A percentile compares a stretch with the other conserved stretches of the same genome.
These are phyloP conservation scores for Caenorhabditis sp. DNA, from an alignment of 2,888 invertebrate species.

Conservation along the genomic window DNA sequence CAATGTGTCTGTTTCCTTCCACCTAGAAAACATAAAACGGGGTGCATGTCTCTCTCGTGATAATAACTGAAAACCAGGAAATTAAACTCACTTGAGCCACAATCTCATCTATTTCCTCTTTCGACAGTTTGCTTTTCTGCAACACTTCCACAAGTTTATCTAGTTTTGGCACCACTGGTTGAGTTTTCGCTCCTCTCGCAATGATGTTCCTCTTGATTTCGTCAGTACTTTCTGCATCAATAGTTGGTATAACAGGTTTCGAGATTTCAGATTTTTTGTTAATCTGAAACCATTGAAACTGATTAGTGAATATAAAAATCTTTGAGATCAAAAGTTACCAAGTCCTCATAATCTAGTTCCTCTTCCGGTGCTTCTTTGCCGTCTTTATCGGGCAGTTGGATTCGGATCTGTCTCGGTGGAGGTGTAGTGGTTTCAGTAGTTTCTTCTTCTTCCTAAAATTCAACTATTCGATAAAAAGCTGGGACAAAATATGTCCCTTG, in stretches of 20 bases:
- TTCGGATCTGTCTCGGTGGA: slow-evolving; percentile 66
- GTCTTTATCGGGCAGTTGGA: slow-evolving; percentile 65
- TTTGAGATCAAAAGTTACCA: too few relatives aligned
- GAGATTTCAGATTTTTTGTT: slow-evolving; percentile 34
- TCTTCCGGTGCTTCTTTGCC: slow-evolving; percentile 47
- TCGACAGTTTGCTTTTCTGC: slow-evolving; percentile 75
- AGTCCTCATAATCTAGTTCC: slow-evolving; percentile 65
- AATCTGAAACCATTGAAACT: slow-evolving; percentile 24
- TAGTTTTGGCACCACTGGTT: slow-evolving; percentile 73
- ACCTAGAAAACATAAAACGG: slow-evolving; percentile 56
- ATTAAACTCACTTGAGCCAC: slow-evolving; percentile 67
- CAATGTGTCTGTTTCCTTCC: slow-evolving; percentile 65
- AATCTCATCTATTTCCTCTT: slow-evolving; percentile 77
- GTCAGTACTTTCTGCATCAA: slow-evolving; percentile 57
- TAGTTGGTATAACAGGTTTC: slow-evolving; percentile 21
- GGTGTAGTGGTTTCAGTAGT: slow-evolving; percentile 51
- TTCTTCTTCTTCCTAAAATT: slow-evolving; percentile 31
- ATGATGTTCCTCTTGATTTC: slow-evolving; percentile 54
- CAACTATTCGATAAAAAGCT: too few relatives aligned
- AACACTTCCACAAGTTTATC: slow-evolving; percentile 75
- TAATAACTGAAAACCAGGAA: slow-evolving; percentile 16
- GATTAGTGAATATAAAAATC: too few relatives aligned
- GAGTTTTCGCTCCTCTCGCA: slow-evolving; percentile 56
- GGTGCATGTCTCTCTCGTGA: background rate
- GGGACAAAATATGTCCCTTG: too few relatives aligned